Base-by-base conservation (phyloP, 2,113 vertebrate species). In the Turnix velox region DNA sequence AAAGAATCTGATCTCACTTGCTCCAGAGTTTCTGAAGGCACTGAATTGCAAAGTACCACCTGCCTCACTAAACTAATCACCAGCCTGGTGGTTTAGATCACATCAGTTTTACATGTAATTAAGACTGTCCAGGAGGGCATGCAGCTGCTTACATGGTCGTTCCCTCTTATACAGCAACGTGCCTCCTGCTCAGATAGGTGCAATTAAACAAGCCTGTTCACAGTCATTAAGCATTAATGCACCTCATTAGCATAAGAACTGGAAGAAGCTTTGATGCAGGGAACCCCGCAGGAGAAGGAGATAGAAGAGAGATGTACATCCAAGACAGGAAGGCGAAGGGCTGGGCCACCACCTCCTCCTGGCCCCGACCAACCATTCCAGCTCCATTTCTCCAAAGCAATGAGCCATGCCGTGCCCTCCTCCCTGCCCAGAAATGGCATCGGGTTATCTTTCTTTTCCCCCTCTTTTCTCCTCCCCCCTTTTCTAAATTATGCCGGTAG, bases 31-130 rank as follows among this genome's bases (percentile, higher is more conserved):
- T 96, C 95, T 81, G 92, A 97, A 97, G 92, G 96, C 95, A 95
- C 95, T 96, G 96, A 97, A 96, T 96, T 95, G 96, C 95, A 92
- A 90, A 94, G 94, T 88, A 92, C 97, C 97, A 97, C 96, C 97
- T 97, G 97, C 96, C 96, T 97, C 96, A 95, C 95, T 96, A 96
- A 93, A 96, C 97, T 97, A 97, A 97, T 96, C 96, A 96, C 93
- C 94, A 96, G 95, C 96, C 97, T 96, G 96, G 96, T 96, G 95
- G 96, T 97, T 97, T 96, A 97, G 97, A 97, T 97, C 96, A 96
- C 97, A 97, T 97, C 96, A 95, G 95, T 97, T 97, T 97, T 96
- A 97, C 96, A 96, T 97, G 97, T 97, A 97, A 97, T 97, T 97
- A 97, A 95, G 96, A 97, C 93, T 94, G 92, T 96, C 88, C 90